Evolutionary conservation across 2,888 invertebrate species (phyloP), one percentile per base, ranked within the genome.

Genomic region (Sthenelais limicola): DNA sequence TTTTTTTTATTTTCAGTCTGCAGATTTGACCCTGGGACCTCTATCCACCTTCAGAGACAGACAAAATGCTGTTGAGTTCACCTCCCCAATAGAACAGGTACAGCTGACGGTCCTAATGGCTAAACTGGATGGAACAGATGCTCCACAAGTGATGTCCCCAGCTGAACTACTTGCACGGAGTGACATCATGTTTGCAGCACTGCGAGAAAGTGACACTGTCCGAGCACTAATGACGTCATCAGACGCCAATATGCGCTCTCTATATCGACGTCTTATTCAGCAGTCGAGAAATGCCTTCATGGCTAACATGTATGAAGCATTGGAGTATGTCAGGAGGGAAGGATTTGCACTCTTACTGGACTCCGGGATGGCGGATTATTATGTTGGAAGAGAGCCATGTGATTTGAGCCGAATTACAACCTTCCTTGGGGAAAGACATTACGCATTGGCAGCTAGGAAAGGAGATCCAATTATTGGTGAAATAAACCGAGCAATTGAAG

Each of bases 21-120:
- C 74, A 7, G 71, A 74, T 28, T 7, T 74, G 32, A 71, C 74
- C 5, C 28, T 71, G 26, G 74, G 73, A 15, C 74, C 74, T 5
- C 48, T 74, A 3, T 24, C 38, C 3, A 33, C 33, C 43, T 67
- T 54, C 18, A 18, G 35, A 9, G 71, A 62, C 7, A 18, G 74
- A 49, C 30, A 67, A 28, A 24, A n/a, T n/a, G 56, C 38, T 33
- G 67, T 71, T 48, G 48, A 51, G 49, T 71, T 74, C 68, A 58
- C 71, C 18, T 33, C 51, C 12, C 70, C 67, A 0, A 35, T 72
- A 33, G 26, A 26, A 1, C 35, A 51, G 26, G 67, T 68, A 24
- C 67, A 24, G 43, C 21, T 72, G 18, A 43, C 38, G 12, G 18
- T 62, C 49, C 26, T 48, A 35, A 32, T 68, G 43, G 32, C 38